Evolutionary conservation across 1,140 invertebrate species (phyloP).

Genomic region (Drosophila orosa): DNA sequence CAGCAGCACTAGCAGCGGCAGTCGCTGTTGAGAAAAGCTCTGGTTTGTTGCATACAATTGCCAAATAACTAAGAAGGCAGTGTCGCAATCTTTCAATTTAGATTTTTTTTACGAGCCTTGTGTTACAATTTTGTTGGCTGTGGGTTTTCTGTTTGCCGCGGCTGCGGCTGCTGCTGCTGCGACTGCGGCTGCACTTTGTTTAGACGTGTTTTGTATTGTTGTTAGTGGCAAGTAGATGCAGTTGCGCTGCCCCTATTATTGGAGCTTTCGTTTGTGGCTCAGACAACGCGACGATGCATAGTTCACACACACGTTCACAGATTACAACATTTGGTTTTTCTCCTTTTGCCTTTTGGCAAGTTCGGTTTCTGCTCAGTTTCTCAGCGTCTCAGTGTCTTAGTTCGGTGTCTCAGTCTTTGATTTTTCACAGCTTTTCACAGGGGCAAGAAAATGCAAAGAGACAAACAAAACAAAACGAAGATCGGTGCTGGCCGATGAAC

Average conservation of each 20-base stretch:
- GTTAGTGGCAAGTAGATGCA: constrained; percentile 20
- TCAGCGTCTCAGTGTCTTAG: constrained; percentile 18
- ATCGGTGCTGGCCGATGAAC: constrained; percentile 7
- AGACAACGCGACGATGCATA: constrained; percentile 17
- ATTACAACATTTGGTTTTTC: constrained; percentile 58
- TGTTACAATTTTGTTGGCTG: constrained; percentile 60
- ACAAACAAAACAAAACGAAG: constrained; percentile 20
- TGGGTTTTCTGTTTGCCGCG: constrained; percentile 25
- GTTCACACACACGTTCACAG: constrained; percentile 44
- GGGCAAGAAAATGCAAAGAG: constrained; percentile 15
- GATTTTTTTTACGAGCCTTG: constrained; percentile 60
- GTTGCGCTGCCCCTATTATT: constrained; percentile 48
- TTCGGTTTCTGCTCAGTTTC: constrained; percentile 23
- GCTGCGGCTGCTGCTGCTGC: constrained; percentile 18
- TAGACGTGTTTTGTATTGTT: constrained; percentile 42
- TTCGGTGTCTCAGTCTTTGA: constrained; percentile 20
- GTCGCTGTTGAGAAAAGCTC: constrained; percentile 55
- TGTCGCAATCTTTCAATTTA: constrained; percentile 74
- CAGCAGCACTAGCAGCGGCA: constrained; percentile 16
- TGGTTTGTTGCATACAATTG: constrained; percentile 66
- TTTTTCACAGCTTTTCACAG: constrained; percentile 23
- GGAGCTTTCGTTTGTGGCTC: constrained; percentile 45
- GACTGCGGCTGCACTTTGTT: constrained; percentile 39
- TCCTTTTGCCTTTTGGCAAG: constrained; percentile 30
- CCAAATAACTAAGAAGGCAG: constrained; percentile 59